phyloP scores from a whole-genome alignment of 2,113 vertebrate species.

The Otocyon megalotis region DNA sequence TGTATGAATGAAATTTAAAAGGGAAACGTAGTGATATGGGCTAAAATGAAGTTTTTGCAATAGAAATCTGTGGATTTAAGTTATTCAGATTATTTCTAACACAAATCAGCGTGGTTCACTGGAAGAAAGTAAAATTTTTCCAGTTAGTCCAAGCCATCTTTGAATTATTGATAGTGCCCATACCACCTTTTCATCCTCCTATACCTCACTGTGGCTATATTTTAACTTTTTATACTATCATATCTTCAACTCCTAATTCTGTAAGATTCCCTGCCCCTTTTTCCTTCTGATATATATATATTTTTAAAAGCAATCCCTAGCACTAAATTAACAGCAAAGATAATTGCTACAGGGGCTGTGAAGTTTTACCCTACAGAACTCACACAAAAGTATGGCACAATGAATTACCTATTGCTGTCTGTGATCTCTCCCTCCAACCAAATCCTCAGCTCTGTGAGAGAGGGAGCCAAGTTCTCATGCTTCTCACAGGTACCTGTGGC shows the following conservation, averaged over 20 bases:
- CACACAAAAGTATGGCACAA: neutral
- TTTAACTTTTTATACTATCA: neutral
- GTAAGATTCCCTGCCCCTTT: neutral
- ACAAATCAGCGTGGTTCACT: constrained; percentile 18
- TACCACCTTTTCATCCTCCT: neutral
- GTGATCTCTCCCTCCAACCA: neutral
- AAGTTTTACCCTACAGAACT: neutral
- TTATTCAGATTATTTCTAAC: constrained; percentile 55
- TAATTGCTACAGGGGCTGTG: neutral
- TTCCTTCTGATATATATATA: neutral
- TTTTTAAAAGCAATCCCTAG: neutral
- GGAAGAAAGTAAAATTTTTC: constrained; percentile 38
- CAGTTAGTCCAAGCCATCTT: neutral
- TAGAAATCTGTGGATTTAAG: constrained; percentile 58
- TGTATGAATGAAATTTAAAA: constrained; percentile 56
- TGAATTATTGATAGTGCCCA: neutral
- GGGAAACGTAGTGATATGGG: constrained; percentile 38
- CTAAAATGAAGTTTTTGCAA: constrained; percentile 59
- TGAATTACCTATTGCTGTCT: neutral
- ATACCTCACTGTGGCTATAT: neutral
- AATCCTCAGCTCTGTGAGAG: neutral
- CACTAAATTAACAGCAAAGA: constrained; percentile 38
- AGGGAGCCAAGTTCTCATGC: neutral
- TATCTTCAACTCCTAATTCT: constrained; percentile 28
- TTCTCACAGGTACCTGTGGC: neutral